Evolutionary conservation across 2,113 vertebrate species (phyloP), one percentile per base, ranked within the genome.

Genomic region (Sminthopsis crassicaudata): DNA sequence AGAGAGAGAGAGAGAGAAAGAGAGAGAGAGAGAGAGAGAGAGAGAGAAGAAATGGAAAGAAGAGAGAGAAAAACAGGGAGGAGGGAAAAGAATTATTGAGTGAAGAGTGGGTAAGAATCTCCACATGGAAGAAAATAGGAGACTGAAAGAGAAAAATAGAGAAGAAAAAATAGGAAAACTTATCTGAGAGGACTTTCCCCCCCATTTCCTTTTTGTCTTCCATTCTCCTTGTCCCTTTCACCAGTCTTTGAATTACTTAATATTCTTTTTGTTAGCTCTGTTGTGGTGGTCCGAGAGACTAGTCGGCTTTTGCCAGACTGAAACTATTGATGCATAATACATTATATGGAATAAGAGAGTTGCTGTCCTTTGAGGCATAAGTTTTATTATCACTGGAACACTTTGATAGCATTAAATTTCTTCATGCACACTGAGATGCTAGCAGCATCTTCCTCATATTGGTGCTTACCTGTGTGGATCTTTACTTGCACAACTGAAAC

Each of bases 261-360:
- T 96, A 96, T 97, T 97, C 97, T 96, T 95, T 95, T 97, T 96
- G 97, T 94, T 95, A 89, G 60, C 90, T 97, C 90, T 96, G 94
- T 96, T 96, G 94, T 96, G 94, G 52, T 97, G 95, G 95, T 91
- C 95, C 92, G 92, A 97, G 97, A 96, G 91, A 54, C 94, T 96
- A 95, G 91, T 93, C 95, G 95, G 92, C 91, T 96, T 84, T 94
- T 94, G 94, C 94, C 88, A 0, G 91, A 95, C 93, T 94, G 96
- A 96, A 97, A 97, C 96, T 93, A 96, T 97, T 97, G 97, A 97
- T 97, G 97, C 97, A 97, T 98, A 97, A 98, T 98, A 97, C 97
- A 98, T 97, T 96, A 97, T 54, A 97, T 89, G 84, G 97, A 97
- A 97, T 98, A 95, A 96, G 97, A 95, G 96, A 92, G 92, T 92